Conservation (phyloP, 2,888 invertebrate genomes). For the Labia minor region DNA sequence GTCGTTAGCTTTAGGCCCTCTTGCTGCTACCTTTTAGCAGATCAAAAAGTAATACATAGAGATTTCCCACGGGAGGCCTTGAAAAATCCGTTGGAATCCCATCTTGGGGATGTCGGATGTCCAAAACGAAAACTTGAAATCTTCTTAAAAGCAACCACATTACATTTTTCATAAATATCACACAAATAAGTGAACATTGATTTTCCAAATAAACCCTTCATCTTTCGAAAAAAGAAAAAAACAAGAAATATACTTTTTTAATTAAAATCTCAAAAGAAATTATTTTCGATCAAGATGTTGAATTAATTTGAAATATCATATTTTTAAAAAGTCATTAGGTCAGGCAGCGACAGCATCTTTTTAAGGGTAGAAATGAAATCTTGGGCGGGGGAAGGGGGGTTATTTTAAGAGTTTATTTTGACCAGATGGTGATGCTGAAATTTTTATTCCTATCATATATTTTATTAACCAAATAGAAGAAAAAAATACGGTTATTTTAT, state of each 20-base stretch:
- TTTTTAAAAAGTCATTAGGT: neutral
- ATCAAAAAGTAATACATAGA: constrained; percentile 13
- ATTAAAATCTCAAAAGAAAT: too few species aligned
- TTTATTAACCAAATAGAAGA: neutral
- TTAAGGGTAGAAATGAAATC: neutral
- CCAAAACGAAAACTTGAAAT: neutral
- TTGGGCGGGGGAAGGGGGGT: neutral
- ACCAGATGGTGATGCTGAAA: neutral
- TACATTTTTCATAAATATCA: neutral
- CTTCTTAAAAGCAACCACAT: neutral
- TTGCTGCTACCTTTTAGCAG: neutral
- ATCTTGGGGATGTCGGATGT: neutral
- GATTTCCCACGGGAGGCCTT: constrained; percentile 1
- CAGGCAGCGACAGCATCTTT: neutral
- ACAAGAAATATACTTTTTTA: too few species aligned
- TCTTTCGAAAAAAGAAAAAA: too few species aligned
- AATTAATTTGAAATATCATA: neutral
- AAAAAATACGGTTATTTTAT: neutral
- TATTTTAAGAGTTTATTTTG: neutral
- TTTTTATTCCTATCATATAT: neutral
- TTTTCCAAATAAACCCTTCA: too few species aligned
- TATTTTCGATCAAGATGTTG: neutral
- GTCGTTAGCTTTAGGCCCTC: neutral
- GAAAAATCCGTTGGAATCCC: neutral
- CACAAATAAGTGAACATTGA: too few species aligned